Percentiles rank a stretch among this genome's conserved stretches.
These are phyloP conservation scores for Alosa sapidissima DNA, from an alignment of 2,797 vertebrate genomes.

Conservation along the genomic window DNA sequence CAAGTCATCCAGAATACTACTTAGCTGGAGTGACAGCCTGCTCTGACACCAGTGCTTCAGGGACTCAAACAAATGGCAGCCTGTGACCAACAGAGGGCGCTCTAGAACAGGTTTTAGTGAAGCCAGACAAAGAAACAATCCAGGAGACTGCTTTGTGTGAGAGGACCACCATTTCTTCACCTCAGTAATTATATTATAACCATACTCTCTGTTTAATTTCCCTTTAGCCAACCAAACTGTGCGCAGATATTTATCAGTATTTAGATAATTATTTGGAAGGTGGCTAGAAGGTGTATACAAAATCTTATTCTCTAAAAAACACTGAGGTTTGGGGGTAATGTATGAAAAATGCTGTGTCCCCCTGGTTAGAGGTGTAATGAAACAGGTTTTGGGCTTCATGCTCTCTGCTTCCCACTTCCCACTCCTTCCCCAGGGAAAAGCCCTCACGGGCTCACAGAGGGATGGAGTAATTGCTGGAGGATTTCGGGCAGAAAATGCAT, in stretches of 20 bases:
- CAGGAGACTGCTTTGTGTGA: neutral
- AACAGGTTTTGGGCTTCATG: neutral
- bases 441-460: slow-evolving; percentile 2
- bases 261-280: neutral
- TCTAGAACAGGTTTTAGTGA: slow-evolving; percentile 22
- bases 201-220: neutral
- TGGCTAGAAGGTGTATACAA: neutral
- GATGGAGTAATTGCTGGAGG: slow-evolving; percentile 45
- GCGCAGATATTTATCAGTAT: no score
- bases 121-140: neutral
- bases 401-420: neutral
- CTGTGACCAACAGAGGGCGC: slow-evolving; percentile 47
- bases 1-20: neutral
- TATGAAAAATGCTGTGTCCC: neutral
- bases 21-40: neutral
- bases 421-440: slow-evolving; percentile 24
- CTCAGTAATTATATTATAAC: neutral
- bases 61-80: neutral
- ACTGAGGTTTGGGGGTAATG: no score
- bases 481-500: slow-evolving; percentile 35
- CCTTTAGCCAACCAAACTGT: neutral
- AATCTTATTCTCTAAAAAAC: neutral
- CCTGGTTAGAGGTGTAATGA: neutral
- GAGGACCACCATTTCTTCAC: neutral
- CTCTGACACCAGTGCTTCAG: neutral